phyloP scores from a whole-genome alignment of 2,113 vertebrate genomes.

The Chaetops frenatus region DNA sequence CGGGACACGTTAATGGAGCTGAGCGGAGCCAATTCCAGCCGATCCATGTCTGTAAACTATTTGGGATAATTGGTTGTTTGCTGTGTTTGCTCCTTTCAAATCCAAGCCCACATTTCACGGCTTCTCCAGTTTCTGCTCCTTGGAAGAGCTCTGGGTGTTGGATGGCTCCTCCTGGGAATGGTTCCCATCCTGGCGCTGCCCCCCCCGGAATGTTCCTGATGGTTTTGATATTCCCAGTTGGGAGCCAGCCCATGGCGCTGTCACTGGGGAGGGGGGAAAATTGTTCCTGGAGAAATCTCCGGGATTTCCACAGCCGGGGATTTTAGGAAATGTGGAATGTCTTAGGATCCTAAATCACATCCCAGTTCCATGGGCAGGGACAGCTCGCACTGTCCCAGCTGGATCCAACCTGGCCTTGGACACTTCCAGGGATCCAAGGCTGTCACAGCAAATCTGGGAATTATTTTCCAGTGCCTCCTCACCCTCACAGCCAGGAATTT shows the following conservation, averaged over 20 bases:
- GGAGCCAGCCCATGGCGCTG: neutral
- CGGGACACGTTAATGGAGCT: neutral
- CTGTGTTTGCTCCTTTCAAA: neutral
- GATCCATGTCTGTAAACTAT: neutral
- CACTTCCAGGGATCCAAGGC: neutral
- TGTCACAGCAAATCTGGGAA: neutral
- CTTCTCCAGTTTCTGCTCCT: neutral
- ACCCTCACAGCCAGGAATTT: neutral
- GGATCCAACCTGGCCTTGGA: fast-evolving
- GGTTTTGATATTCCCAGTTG: neutral
- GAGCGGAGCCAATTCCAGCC: neutral
- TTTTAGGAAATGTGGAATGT: too few relatives aligned
- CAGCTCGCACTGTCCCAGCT: fast-evolving
- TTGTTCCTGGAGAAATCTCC: neutral
- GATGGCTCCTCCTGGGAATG: neutral
- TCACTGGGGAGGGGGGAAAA: neutral
- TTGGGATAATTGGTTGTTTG: neutral
- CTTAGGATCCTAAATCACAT: too few relatives aligned
- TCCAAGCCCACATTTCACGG: neutral
- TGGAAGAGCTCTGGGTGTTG: neutral
- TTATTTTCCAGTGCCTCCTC: neutral
- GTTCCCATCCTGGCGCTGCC: neutral
- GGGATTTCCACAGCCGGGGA: too few relatives aligned
- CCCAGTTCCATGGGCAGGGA: neutral
- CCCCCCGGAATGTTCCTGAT: neutral